These are phyloP conservation scores for Adineta ricciae DNA, from an alignment of 2,888 invertebrate species.

Conservation along the genomic window DNA sequence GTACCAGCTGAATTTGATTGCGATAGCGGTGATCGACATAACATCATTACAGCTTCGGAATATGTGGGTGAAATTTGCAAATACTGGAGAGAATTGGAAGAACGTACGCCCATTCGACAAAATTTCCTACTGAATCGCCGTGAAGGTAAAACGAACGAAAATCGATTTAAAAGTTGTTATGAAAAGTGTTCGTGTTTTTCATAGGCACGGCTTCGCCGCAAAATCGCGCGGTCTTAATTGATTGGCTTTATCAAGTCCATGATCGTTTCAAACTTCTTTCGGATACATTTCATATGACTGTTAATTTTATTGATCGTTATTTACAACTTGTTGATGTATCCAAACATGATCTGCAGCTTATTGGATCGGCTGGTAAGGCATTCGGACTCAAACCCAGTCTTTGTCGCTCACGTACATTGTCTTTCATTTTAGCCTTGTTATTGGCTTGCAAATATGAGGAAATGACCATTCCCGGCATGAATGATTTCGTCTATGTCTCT, in stretches of 20 bases:
- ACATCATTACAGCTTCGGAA: neutral
- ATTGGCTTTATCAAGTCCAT: constrained; percentile 22
- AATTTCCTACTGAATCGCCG: neutral
- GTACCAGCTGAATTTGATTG: neutral
- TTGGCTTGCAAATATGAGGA: constrained; percentile 11
- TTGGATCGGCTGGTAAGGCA: neutral
- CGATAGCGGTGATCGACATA: neutral
- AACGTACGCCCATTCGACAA: neutral
- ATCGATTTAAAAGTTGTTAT: neutral
- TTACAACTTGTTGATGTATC: constrained; percentile 5
- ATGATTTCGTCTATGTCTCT: constrained; percentile 12
- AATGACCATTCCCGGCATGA: constrained; percentile 6
- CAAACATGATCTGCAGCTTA: constrained; percentile 2
- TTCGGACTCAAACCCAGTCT: too few species aligned
- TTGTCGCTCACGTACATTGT: too few species aligned
- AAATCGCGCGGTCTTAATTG: constrained; percentile 1
- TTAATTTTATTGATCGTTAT: constrained; percentile 11
- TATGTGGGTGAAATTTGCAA: neutral
- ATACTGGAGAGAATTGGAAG: constrained; percentile 10
- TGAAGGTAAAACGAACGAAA: neutral
- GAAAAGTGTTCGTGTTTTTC: too few species aligned
- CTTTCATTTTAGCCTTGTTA: neutral
- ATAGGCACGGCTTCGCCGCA: neutral
- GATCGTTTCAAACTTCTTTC: constrained; percentile 17
- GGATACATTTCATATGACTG: constrained; percentile 7